Percentiles rank a stretch among this genome's conserved stretches.
phyloP scores from a whole-genome alignment of 1,140 invertebrate species.

The Camponotus vicinus region DNA sequence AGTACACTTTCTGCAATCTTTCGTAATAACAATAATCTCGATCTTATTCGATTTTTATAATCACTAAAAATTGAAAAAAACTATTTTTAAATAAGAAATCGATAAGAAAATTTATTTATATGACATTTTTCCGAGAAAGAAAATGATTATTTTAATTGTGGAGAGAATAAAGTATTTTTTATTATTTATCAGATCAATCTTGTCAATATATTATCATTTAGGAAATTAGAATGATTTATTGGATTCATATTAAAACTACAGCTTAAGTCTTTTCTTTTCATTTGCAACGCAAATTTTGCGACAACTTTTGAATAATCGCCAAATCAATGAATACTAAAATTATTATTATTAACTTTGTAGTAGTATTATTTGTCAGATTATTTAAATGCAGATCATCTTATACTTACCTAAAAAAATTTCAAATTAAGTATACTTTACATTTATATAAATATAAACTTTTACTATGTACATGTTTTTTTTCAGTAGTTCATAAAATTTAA shows the following conservation, averaged over 20 bases:
- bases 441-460: neutral
- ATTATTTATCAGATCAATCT: neutral
- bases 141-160: neutral
- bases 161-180: neutral
- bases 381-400: too few relatives aligned
- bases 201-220: neutral
- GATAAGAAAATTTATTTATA: neutral
- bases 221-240: neutral
- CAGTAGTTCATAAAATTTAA: neutral
- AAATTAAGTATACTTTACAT: neutral
- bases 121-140: neutral
- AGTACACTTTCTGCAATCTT: slow-evolving; percentile 22
- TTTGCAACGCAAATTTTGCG: neutral
- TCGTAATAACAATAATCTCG: neutral
- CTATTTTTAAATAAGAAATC: neutral
- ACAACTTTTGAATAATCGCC: neutral
- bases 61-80: neutral
- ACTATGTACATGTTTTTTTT: neutral
- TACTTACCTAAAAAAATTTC: neutral
- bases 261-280: neutral
- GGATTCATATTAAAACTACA: neutral
- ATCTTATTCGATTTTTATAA: neutral
- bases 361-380: neutral
- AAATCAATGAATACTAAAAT: neutral
- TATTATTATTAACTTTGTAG: neutral